Percentiles rank a stretch among this genome's conserved stretches.
Evolutionary conservation across 2,113 vertebrate species (phyloP).

Genomic region (Reinhardtius hippoglossoides): DNA sequence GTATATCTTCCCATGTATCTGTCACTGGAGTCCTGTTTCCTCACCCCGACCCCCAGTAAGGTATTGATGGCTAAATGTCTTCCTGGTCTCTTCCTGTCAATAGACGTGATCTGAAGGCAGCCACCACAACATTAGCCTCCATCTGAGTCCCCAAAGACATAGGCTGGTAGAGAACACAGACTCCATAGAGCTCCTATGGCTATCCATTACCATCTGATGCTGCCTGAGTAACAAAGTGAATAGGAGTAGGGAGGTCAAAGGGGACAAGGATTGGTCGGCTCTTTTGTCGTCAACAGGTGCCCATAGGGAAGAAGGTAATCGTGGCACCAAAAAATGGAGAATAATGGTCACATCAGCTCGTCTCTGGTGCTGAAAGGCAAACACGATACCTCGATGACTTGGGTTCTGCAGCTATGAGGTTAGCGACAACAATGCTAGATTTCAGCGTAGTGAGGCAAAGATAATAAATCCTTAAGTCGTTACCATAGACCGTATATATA

Average conservation of each 20-base stretch:
- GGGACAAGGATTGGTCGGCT: constrained; percentile 61
- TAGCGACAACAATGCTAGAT: neutral
- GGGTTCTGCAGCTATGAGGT: constrained; percentile 14
- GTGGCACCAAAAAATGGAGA: constrained; percentile 55
- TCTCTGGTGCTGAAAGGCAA: constrained; percentile 45
- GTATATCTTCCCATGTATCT: constrained; percentile 46
- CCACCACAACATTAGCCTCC: constrained; percentile 59
- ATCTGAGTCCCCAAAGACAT: constrained; percentile 66
- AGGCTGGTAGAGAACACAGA: constrained; percentile 68
- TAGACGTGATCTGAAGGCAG: constrained; percentile 59
- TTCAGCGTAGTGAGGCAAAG: neutral
- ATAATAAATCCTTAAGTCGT: neutral
- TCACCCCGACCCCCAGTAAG: constrained; percentile 33
- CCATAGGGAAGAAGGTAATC: constrained; percentile 54
- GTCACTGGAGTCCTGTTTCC: constrained; percentile 54
- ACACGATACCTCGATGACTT: constrained; percentile 50
- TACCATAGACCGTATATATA: neutral
- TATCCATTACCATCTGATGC: constrained; percentile 78
- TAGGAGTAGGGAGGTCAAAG: constrained; percentile 65
- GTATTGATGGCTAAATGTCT: constrained; percentile 50
- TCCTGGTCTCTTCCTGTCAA: constrained; percentile 59
- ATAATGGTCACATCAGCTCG: constrained; percentile 40
- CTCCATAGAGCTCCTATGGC: constrained; percentile 62
- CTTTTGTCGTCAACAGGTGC: constrained; percentile 54
- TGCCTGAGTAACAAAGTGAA: constrained; percentile 68